A percentile compares a stretch with the other conserved stretches of the same genome.
phyloP scores from a whole-genome alignment of 2,888 invertebrate genomes.

The Lacanobia oleracea region DNA sequence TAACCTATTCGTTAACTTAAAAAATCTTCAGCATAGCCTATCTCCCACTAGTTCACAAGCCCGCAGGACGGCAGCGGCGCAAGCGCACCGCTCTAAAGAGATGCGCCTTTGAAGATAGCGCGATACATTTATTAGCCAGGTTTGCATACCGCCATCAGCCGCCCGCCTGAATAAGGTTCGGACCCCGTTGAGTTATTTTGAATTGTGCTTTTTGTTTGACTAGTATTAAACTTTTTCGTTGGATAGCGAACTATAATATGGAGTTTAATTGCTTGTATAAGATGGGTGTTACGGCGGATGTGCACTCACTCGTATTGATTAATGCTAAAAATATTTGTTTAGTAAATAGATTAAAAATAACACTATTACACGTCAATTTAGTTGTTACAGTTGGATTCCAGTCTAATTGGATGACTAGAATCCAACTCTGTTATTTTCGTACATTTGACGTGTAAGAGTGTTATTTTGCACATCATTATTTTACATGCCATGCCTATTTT shows the following conservation, averaged over 20 bases:
- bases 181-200: slow-evolving; percentile 64
- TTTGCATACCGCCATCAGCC: slow-evolving; percentile 79
- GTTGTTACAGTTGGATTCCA: not conserved
- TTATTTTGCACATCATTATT: too few species aligned
- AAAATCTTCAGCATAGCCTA: slow-evolving; percentile 55
- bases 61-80: slow-evolving; percentile 80
- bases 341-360: too few species aligned
- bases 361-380: too few species aligned
- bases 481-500: too few species aligned
- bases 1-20: too few species aligned
- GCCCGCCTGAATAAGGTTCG: slow-evolving; percentile 62
- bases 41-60: slow-evolving; percentile 67
- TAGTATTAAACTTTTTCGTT: slow-evolving; percentile 28
- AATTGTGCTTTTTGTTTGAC: slow-evolving; percentile 62
- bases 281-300: not conserved
- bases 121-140: slow-evolving; percentile 87
- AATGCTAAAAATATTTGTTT: too few species aligned
- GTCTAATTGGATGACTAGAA: not conserved
- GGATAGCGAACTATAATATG: slow-evolving; percentile 3
- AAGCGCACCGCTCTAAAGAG: slow-evolving; percentile 78
- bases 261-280: slow-evolving; percentile 7
- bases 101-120: slow-evolving; percentile 89
- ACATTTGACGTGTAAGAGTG: too few species aligned
- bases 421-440: too few species aligned
- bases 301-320: not conserved